These are phyloP conservation scores for Hippoglossus hippoglossus DNA, from an alignment of 2,797 vertebrate species.

Conservation along the genomic window DNA sequence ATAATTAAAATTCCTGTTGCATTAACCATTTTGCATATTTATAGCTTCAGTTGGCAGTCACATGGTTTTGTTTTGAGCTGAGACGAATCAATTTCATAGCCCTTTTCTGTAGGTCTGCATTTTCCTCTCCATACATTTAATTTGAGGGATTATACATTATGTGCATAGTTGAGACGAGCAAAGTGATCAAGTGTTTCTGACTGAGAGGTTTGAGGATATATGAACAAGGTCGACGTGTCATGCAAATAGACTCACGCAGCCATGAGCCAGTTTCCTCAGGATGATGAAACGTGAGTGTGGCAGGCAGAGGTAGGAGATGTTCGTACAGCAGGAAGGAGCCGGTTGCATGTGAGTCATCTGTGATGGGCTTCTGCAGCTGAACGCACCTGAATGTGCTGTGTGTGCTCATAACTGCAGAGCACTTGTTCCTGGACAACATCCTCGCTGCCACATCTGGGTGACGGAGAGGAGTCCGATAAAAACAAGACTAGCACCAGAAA, in stretches of 20 bases:
- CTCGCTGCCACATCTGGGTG: too few relatives aligned
- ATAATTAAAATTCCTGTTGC: conserved; percentile 25
- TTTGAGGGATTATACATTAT: neutral
- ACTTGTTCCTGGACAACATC: too few relatives aligned
- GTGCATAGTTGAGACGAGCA: too few relatives aligned
- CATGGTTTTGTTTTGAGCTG: neutral
- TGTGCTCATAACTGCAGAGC: too few relatives aligned
- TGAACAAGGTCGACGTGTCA: neutral
- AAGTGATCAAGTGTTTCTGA: neutral
- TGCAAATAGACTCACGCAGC: neutral
- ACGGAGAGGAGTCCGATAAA: too few relatives aligned
- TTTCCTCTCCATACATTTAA: neutral
- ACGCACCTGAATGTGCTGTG: too few relatives aligned
- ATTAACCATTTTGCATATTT: conserved; percentile 5
- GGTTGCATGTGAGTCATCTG: too few relatives aligned
- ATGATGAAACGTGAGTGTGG: conserved; percentile 18
- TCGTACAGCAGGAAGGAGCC: too few relatives aligned
- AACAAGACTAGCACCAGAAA: too few relatives aligned
- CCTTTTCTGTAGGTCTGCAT: neutral
- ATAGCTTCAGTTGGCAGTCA: neutral
- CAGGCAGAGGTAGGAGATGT: neutral
- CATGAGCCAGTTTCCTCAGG: conserved; percentile 5
- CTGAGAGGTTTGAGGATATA: too few relatives aligned
- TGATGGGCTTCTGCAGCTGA: too few relatives aligned
- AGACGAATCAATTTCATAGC: neutral